phyloP scores from a whole-genome alignment of 2,888 invertebrate genomes.

The Glyphotaelius pellucidus region DNA sequence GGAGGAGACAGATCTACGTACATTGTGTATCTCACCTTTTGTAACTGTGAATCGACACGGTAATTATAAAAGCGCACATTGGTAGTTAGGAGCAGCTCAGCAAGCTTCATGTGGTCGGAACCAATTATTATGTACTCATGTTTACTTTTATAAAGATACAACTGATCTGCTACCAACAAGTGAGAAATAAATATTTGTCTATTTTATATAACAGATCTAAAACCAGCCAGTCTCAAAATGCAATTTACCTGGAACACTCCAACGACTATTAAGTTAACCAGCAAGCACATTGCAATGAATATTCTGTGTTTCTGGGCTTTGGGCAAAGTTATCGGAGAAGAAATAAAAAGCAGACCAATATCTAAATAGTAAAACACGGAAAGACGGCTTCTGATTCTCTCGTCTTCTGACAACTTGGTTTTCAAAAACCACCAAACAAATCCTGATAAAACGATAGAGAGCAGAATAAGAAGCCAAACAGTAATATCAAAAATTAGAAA shows the following conservation, averaged over 20 bases:
- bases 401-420: conserved; percentile 13
- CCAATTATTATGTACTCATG: too few relatives aligned
- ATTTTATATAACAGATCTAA: too few relatives aligned
- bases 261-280: conserved; percentile 68
- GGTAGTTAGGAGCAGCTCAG: too few relatives aligned
- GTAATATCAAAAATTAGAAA: conserved; percentile 68
- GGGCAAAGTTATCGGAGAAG: conserved; percentile 61
- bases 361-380: conserved; percentile 50
- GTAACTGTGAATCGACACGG: too few relatives aligned
- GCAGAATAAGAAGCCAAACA: conserved; percentile 52
- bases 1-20: too few relatives aligned
- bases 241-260: conserved; percentile 15
- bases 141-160: too few relatives aligned
- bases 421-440: conserved; percentile 61
- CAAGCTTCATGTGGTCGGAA: too few relatives aligned
- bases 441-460: conserved; percentile 17
- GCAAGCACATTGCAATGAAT: conserved; percentile 69
- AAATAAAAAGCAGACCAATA: conserved; percentile 53
- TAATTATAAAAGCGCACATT: too few relatives aligned
- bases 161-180: too few relatives aligned
- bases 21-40: too few relatives aligned
- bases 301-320: conserved; percentile 66
- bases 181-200: too few relatives aligned
- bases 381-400: neutral
- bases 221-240: too few relatives aligned